Percentiles rank a stretch among this genome's conserved stretches.
Conservation (phyloP, 2,113 vertebrate species). For the Sphaerodactylus townsendi region DNA sequence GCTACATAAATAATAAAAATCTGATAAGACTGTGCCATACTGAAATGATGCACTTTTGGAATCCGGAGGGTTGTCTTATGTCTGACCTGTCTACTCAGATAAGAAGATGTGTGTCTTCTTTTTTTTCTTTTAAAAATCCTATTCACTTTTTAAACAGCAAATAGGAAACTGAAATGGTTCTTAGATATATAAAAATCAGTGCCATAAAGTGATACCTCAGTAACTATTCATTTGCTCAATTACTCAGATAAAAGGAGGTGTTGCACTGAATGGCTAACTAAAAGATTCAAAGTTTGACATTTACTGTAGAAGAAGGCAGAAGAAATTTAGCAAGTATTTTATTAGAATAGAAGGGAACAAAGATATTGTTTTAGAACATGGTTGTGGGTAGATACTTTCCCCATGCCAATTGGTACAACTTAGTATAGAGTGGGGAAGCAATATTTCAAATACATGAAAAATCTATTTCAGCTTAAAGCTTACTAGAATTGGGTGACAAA, state of each 20-base stretch:
- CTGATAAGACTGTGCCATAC: background rate
- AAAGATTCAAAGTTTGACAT: background rate
- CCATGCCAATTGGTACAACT: background rate
- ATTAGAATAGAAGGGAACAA: background rate
- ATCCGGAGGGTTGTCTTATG: background rate
- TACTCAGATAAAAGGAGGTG: background rate
- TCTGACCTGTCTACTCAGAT: no score
- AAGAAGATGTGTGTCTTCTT: no score
- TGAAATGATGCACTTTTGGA: background rate
- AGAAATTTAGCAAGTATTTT: background rate
- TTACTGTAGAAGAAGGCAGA: background rate
- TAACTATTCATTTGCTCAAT: no score
- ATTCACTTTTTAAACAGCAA: no score
- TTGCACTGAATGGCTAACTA: background rate
- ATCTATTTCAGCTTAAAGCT: background rate
- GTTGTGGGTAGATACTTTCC: background rate
- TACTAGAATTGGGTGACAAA: background rate
- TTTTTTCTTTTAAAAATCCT: no score
- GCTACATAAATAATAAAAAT: no score
- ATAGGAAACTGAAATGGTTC: no score
- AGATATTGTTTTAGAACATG: background rate
- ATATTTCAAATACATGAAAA: background rate
- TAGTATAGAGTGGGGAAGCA: no score
- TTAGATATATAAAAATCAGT: no score
- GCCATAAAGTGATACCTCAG: no score